Conservation (phyloP, 2,113 vertebrate species). For the Chinchilla lanigera region DNA sequence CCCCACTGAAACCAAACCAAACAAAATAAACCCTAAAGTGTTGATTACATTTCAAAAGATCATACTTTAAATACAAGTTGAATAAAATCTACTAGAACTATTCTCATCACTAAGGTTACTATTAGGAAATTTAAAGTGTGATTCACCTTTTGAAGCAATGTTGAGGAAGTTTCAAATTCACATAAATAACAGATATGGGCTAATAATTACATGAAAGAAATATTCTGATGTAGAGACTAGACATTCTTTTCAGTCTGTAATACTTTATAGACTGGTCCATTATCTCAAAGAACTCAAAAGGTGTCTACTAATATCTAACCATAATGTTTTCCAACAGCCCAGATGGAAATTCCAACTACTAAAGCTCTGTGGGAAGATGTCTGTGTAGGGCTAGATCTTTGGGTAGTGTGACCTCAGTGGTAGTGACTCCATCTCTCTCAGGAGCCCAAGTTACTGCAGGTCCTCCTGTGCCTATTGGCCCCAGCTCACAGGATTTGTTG, state of each 20-base stretch:
- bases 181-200: not conserved
- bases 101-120: not conserved
- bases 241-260: not conserved
- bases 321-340: not conserved
- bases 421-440: accelerated
- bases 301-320: not conserved
- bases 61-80: not conserved
- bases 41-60: not conserved
- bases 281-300: not conserved
- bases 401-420: not conserved
- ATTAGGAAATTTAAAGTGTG: not conserved
- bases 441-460: not conserved
- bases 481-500: not conserved
- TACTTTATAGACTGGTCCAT: slow-evolving; percentile 30
- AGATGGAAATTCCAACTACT: not conserved
- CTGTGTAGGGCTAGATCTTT: not conserved
- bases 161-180: not conserved
- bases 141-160: not conserved
- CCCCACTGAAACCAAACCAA: not conserved
- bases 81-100: slow-evolving; percentile 7
- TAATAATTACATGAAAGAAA: not conserved
- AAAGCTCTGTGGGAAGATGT: not conserved
- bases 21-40: not conserved
- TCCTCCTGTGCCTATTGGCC: not conserved
- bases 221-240: not conserved